Percentiles rank a stretch among this genome's conserved stretches.
Conservation (phyloP, 2,888 invertebrate genomes). For the Trissoscelio sp. region DNA sequence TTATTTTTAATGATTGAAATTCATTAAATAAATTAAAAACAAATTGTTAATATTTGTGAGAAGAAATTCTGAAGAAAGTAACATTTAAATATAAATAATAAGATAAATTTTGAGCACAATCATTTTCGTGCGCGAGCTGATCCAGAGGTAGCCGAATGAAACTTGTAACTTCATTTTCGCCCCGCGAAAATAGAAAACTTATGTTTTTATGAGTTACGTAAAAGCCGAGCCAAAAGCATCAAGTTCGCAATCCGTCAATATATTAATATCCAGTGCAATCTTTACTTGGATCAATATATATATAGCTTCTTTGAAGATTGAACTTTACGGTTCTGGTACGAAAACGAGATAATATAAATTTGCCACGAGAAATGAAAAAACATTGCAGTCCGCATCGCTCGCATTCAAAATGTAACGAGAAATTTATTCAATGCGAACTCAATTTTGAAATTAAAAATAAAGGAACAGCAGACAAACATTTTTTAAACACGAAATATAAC, state of each 20-base stretch:
- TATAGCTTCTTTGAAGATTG: conserved; percentile 50
- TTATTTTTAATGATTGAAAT: too few species aligned
- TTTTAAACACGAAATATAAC: too few species aligned
- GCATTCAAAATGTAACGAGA: not conserved
- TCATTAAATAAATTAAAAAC: too few species aligned
- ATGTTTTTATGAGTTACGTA: conserved; percentile 49
- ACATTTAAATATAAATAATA: too few species aligned
- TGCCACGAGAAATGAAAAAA: conserved; percentile 24
- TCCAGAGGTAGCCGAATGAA: too few species aligned
- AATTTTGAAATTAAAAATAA: not conserved
- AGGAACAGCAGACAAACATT: too few species aligned
- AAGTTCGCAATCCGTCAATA: conserved; percentile 57
- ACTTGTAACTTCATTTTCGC: conserved; percentile 16
- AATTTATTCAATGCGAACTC: not conserved
- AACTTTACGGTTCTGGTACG: conserved; percentile 31
- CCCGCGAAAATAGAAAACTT: conserved; percentile 42
- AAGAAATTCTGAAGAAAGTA: too few species aligned
- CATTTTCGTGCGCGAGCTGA: too few species aligned
- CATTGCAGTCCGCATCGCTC: not conserved
- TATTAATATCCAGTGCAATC: conserved; percentile 57
- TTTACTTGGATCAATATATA: conserved; percentile 34
- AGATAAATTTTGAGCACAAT: too few species aligned
- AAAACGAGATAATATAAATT: conserved; percentile 44
- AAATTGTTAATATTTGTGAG: too few species aligned
- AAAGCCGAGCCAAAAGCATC: conserved; percentile 48